phyloP scores from a whole-genome alignment of 1,140 invertebrate species.

The Planococcus citri region DNA sequence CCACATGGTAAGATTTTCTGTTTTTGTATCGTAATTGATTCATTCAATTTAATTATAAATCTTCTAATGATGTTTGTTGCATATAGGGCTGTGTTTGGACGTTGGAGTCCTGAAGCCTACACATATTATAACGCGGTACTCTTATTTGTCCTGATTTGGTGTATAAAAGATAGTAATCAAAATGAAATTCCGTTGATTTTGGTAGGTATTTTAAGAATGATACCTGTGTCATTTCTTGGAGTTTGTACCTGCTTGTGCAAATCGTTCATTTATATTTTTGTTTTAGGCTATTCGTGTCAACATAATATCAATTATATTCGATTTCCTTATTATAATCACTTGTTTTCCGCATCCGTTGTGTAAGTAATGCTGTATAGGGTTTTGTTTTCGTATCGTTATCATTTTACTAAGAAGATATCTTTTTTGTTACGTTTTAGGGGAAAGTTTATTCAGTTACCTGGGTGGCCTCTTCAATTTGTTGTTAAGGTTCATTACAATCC shows the following conservation, averaged over 20 bases:
- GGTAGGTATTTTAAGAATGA: background rate
- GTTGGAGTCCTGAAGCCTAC: background rate
- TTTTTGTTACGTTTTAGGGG: background rate
- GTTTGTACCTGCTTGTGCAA: no score
- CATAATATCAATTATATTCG: background rate
- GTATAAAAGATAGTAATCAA: background rate
- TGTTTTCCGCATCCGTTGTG: background rate
- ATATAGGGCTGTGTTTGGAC: background rate
- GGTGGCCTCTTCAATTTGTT: background rate
- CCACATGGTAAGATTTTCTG: background rate
- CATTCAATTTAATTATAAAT: background rate
- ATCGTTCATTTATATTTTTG: background rate
- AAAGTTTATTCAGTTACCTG: background rate
- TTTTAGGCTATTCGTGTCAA: background rate
- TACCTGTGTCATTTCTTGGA: no score
- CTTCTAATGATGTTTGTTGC: background rate
- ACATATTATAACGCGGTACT: background rate
- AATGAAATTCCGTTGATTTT: background rate
- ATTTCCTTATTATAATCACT: background rate
- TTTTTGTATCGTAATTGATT: no score
- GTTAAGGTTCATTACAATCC: background rate
- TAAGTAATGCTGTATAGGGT: no score
- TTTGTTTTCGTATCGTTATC: background rate
- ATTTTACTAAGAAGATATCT: background rate
- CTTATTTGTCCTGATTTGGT: background rate